phyloP scores from a whole-genome alignment of 2,113 vertebrate species.

The Strix aluco region DNA sequence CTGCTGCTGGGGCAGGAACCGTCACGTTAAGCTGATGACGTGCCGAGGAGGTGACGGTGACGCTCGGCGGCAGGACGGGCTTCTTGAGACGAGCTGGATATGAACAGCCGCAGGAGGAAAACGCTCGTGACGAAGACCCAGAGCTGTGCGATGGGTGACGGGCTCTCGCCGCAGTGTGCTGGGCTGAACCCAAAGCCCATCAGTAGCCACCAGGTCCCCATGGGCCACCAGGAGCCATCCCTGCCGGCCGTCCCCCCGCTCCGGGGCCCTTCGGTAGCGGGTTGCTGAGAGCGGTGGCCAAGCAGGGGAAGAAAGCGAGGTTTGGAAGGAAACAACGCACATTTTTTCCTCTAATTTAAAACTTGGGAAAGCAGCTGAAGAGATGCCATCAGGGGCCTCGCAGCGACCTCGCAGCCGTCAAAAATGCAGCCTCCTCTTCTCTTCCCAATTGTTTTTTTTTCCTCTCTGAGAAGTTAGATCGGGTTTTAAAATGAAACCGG shows the following conservation, averaged over 20 bases:
- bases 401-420: background rate
- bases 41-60: background rate
- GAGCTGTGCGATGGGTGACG: background rate
- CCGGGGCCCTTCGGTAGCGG: accelerated
- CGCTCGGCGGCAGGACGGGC: accelerated
- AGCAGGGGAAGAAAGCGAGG: background rate
- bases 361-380: conserved; percentile 44
- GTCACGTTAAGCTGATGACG: accelerated
- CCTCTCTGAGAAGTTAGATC: background rate
- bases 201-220: background rate
- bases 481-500: background rate
- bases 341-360: conserved; percentile 50
- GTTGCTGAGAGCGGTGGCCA: background rate
- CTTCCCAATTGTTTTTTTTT: background rate
- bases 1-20: background rate
- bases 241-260: accelerated
- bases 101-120: background rate
- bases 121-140: background rate
- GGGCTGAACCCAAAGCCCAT: background rate
- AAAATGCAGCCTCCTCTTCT: background rate
- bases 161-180: background rate
- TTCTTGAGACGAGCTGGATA: accelerated
- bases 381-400: conserved; percentile 56
- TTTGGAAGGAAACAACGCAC: conserved; percentile 24
- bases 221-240: background rate